phyloP scores from a whole-genome alignment of 2,888 invertebrate genomes.

The Sphinx pinastri region DNA sequence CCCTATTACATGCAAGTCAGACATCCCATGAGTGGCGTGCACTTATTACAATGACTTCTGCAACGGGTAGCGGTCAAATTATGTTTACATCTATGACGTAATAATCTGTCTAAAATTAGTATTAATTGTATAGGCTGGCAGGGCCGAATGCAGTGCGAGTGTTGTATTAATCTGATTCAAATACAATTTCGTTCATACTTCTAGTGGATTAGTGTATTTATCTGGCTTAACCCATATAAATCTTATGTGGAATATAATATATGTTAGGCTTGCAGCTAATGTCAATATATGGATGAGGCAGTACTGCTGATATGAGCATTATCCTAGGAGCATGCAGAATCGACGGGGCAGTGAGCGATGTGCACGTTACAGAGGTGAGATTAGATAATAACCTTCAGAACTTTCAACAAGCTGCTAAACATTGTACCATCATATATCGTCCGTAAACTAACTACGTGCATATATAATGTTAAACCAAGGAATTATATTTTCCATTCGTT shows the following conservation, averaged over 20 bases:
- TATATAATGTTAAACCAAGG: not conserved
- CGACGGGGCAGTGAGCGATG: conserved; percentile 57
- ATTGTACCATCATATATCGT: conserved; percentile 17
- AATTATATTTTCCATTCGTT: not conserved
- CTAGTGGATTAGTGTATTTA: not conserved
- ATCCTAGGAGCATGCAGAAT: conserved; percentile 48
- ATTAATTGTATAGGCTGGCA: not conserved
- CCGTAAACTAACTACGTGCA: conserved; percentile 2
- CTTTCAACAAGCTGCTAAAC: conserved; percentile 9
- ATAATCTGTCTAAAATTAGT: not conserved
- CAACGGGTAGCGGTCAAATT: not conserved
- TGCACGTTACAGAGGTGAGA: conserved; percentile 46
- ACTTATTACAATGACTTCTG: not conserved
- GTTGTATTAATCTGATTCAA: not conserved
- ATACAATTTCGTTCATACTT: not conserved
- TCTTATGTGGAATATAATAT: not conserved
- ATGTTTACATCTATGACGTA: not conserved
- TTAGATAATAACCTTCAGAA: conserved; percentile 39
- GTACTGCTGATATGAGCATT: conserved; percentile 30
- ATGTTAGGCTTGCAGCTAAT: conserved; percentile 11
- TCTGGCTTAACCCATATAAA: not conserved
- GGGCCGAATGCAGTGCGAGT: not conserved
- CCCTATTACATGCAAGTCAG: not conserved
- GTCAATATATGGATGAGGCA: conserved; percentile 6
- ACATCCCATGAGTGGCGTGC: not conserved